These are phyloP conservation scores for Oophaga pumilio DNA, from an alignment of 2,113 vertebrate genomes.

Conservation along the genomic window DNA sequence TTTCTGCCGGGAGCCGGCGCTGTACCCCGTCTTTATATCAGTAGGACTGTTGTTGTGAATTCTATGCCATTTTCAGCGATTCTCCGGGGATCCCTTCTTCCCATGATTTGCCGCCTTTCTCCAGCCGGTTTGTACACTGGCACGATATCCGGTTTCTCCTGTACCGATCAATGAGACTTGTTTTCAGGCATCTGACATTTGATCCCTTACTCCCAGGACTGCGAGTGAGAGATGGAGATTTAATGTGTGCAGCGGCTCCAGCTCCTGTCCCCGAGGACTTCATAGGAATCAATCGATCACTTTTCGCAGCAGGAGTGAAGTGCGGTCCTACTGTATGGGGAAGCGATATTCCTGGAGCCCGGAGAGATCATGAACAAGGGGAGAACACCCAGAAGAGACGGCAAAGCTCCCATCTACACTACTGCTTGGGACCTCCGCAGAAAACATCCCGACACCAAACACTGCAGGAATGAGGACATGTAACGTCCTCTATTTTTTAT, in stretches of 20 bases:
- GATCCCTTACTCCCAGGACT: neutral
- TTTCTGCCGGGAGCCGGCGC: too few relatives aligned
- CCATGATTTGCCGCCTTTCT: neutral
- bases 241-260: neutral
- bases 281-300: neutral
- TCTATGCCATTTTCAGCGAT: neutral
- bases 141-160: neutral
- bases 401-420: too few relatives aligned
- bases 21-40: too few relatives aligned
- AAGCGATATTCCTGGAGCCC: neutral
- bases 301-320: neutral
- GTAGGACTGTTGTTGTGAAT: neutral
- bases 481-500: too few relatives aligned
- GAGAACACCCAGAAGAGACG: neutral
- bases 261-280: neutral
- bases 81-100: neutral
- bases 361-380: neutral
- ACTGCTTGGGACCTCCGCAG: too few relatives aligned
- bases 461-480: too few relatives aligned
- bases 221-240: neutral
- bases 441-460: too few relatives aligned
- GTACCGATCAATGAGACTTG: neutral
- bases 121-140: neutral
- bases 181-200: neutral
- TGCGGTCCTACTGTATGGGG: neutral